Percentiles rank a stretch among this genome's conserved stretches.
Evolutionary conservation across 2,113 vertebrate genomes (phyloP).

Genomic region (Rhegmatorhina hoffmannsi): DNA sequence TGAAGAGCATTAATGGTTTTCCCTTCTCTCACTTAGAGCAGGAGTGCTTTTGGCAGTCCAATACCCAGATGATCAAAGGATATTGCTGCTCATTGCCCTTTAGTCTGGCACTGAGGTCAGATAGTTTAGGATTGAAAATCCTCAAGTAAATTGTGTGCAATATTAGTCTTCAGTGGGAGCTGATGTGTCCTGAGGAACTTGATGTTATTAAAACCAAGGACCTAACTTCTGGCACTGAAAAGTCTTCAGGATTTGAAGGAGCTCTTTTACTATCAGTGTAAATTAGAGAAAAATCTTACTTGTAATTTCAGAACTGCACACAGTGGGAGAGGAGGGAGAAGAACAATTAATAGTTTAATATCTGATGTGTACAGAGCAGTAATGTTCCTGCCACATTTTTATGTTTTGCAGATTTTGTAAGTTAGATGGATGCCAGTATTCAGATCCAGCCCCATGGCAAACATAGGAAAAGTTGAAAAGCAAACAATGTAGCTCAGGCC

Average conservation of each 20-base stretch:
- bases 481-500: not conserved
- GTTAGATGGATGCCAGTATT: not conserved
- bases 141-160: not conserved
- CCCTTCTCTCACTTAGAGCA: not conserved
- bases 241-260: not conserved
- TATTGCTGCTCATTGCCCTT: not conserved
- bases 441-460: not conserved
- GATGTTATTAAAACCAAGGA: not conserved
- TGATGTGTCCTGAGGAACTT: not conserved
- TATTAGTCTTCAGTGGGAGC: not conserved
- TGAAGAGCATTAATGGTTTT: not conserved
- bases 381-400: not conserved
- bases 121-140: not conserved
- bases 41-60: not conserved
- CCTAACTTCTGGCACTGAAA: not conserved
- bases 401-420: not conserved
- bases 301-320: not conserved
- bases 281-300: not conserved
- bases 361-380: not conserved
- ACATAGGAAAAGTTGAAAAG: not conserved
- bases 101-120: not conserved
- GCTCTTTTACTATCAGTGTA: not conserved
- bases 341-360: not conserved
- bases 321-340: not conserved
- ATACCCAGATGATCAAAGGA: not conserved